Evolutionary conservation across 2,797 vertebrate species (phyloP), one percentile per base, ranked within the genome.

Genomic region (Erethizon dorsatum): DNA sequence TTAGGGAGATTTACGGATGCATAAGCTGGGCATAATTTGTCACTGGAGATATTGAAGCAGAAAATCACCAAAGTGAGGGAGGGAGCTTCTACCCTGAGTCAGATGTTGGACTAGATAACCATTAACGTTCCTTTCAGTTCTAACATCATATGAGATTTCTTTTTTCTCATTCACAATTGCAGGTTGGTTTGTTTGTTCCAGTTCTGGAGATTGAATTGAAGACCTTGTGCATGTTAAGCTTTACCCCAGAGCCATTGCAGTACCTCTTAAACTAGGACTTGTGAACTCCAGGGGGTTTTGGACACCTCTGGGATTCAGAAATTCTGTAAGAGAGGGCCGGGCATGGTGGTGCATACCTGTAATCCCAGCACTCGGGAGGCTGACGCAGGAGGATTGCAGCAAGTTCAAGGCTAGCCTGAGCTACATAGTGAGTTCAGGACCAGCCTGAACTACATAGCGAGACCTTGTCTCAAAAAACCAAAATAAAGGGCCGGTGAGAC

Each of bases 51-150:
- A 31, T 2, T 12, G 73, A 82, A 73, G 47, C 75, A 75, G 82
- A 37, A 33, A 37, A 67, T 47, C 10, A 11, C 80, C 13, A 33
- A 0, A 1, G 7, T 9, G 57, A 56, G 50, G 83, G 61, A 85
- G 45, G n/a, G 11, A 2, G 8, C 5, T 4, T 75, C 71, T 79
- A 12, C 11, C 1, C 8, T 1, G 47, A 37, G 5, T 59, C 17
- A 50, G 57, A 78, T 6, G 47, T 4, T 0, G 17, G n/a, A 22
- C n/a, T 3, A 50, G 28, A 52, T 24, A 0, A 37, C 5, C 28
- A 54, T 37, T 17, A 79, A 69, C 0, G 0, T 24, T 50, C 84
- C 41, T 89, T 75, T 33, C 5, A 3, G 26, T 31, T 71, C 65
- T 45, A n/a, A 86, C 50, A 8, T 54, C 54, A 78, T 67, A 87